These are phyloP conservation scores for Aphyosemion australe DNA, from an alignment of 2,113 vertebrate species.

Conservation along the genomic window DNA sequence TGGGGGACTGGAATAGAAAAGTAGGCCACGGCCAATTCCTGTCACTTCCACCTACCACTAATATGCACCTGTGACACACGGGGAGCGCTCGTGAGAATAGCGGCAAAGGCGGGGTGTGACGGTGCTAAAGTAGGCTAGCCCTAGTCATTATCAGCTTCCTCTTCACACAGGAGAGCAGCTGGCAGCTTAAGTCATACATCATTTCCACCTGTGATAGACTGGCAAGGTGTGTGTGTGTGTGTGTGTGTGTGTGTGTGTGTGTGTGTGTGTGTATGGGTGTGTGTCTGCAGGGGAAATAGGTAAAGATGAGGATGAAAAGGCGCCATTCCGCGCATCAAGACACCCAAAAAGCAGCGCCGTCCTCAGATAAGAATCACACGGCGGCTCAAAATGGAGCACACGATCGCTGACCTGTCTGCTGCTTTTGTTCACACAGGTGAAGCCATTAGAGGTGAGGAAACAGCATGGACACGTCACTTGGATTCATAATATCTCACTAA, in stretches of 20 bases:
- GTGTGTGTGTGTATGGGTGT: no score
- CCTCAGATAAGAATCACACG: slow-evolving; percentile 48
- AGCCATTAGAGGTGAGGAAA: slow-evolving; percentile 52
- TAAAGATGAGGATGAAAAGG: slow-evolving; percentile 14
- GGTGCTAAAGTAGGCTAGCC: slow-evolving; percentile 39
- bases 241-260: no score
- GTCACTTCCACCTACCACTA: neutral
- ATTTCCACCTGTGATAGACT: slow-evolving; percentile 64
- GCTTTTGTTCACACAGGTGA: slow-evolving; percentile 56
- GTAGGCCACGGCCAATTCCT: neutral
- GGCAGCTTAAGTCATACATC: slow-evolving; percentile 66
- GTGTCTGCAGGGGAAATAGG: neutral
- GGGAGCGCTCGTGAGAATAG: slow-evolving; percentile 32
- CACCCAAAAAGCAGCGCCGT: slow-evolving; percentile 15
- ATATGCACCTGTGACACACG: slow-evolving; percentile 49
- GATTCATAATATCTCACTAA: slow-evolving; percentile 52
- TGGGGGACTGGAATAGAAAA: slow-evolving; percentile 12
- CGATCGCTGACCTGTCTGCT: slow-evolving; percentile 22
- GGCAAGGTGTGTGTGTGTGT: neutral
- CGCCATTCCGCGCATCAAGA: slow-evolving; percentile 35
- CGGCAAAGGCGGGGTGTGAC: slow-evolving; percentile 46
- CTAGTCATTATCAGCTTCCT: slow-evolving; percentile 70
- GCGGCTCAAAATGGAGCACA: slow-evolving; percentile 26
- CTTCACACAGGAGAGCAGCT: slow-evolving; percentile 53
- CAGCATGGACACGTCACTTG: slow-evolving; percentile 47